Evolutionary conservation across 1,140 invertebrate species (phyloP).

Genomic region (Papilio machaon): DNA sequence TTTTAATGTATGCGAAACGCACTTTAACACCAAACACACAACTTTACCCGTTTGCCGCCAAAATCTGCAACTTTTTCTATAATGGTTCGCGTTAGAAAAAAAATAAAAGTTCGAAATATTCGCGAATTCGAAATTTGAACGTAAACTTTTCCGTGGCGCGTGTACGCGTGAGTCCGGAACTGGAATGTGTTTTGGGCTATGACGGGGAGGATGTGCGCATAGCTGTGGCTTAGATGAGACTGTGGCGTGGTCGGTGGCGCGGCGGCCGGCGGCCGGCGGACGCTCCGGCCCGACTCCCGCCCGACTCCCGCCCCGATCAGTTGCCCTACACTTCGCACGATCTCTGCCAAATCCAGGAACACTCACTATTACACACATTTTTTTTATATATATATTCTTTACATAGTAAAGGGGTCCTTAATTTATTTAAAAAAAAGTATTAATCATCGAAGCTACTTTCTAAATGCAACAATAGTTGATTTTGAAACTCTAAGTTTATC

Average conservation of each 20-base stretch:
- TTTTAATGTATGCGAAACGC: conserved; percentile 67
- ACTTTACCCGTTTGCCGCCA: conserved; percentile 78
- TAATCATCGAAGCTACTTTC: too few relatives aligned
- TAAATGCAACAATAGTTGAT: neutral
- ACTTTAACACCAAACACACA: conserved; percentile 76
- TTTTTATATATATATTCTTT: neutral
- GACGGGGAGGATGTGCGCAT: conserved; percentile 79
- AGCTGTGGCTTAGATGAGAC: conserved; percentile 81
- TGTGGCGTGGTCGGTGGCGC: conserved; percentile 72
- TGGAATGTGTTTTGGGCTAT: conserved; percentile 76
- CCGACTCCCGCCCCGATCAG: conserved; percentile 79
- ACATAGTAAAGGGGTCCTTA: neutral
- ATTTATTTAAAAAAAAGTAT: neutral
- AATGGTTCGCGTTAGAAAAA: conserved; percentile 55
- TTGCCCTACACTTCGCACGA: conserved; percentile 75
- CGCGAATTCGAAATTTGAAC: conserved; percentile 54
- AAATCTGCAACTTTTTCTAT: conserved; percentile 61
- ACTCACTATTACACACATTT: conserved; percentile 55
- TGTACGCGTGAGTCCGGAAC: conserved; percentile 59
- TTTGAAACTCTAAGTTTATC: neutral
- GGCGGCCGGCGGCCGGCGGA: conserved; percentile 62
- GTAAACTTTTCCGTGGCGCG: conserved; percentile 65
- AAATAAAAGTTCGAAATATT: conserved; percentile 52
- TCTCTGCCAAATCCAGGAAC: conserved; percentile 76
- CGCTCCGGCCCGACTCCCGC: conserved; percentile 75